Evolutionary conservation across 2,888 invertebrate genomes (phyloP).

Genomic region (Tipula confusa): DNA sequence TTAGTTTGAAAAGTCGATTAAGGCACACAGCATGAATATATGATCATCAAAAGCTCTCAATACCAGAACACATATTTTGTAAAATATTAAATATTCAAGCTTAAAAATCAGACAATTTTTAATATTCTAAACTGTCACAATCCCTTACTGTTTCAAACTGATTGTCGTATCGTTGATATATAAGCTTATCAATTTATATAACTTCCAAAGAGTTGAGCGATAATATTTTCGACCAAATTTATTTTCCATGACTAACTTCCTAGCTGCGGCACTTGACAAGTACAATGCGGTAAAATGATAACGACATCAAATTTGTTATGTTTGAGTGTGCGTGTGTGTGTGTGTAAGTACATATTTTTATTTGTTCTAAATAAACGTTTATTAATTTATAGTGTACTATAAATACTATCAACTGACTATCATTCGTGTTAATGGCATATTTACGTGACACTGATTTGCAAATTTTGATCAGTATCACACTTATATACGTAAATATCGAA

Average conservation of each 20-base stretch:
- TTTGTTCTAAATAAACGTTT: neutral
- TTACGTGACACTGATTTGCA: neutral
- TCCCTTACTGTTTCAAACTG: no score
- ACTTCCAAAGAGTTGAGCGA: no score
- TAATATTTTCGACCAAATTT: neutral
- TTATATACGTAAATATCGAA: neutral
- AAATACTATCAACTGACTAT: no score
- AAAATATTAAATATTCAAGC: no score
- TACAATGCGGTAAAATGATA: neutral
- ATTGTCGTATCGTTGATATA: no score
- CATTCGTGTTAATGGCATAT: neutral
- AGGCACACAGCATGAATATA: no score
- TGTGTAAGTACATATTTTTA: neutral
- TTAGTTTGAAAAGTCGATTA: no score
- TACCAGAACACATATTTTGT: no score
- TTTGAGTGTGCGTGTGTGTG: neutral
- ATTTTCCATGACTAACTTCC: neutral
- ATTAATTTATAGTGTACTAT: neutral
- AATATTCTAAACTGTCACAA: no score
- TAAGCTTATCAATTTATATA: no score
- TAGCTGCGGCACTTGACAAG: neutral
- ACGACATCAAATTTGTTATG: neutral
- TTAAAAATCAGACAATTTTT: no score
- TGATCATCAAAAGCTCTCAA: no score
- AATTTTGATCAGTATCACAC: neutral